Evolutionary conservation across 1,140 invertebrate genomes (phyloP).

Genomic region (Mactra quadrangularis): DNA sequence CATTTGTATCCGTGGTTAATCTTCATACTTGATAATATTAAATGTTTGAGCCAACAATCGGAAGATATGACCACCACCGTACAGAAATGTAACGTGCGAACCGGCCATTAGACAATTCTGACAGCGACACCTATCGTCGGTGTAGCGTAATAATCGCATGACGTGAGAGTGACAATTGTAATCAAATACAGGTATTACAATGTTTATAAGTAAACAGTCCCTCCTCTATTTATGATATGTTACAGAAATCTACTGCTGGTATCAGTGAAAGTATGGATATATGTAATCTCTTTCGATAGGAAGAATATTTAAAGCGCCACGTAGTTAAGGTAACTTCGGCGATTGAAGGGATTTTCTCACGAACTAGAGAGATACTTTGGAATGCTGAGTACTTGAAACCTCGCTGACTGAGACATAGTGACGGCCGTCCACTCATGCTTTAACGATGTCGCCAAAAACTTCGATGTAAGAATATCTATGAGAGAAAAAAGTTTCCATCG

Average conservation of each 20-base stretch:
- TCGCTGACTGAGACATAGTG: slow-evolving; percentile 9
- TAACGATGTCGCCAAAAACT: slow-evolving; percentile 19
- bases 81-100: slow-evolving; percentile 29
- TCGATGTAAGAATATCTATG: no score
- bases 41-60: slow-evolving; percentile 27
- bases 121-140: slow-evolving; percentile 30
- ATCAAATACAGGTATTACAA: slow-evolving; percentile 57
- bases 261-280: slow-evolving; percentile 57
- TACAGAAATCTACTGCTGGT: slow-evolving; percentile 39
- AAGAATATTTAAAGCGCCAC: slow-evolving; percentile 15
- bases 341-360: slow-evolving; percentile 54
- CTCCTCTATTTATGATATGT: slow-evolving; percentile 46
- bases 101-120: slow-evolving; percentile 42
- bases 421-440: slow-evolving; percentile 42
- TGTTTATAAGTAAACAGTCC: slow-evolving; percentile 55
- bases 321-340: slow-evolving; percentile 1
- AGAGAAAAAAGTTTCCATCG: no score
- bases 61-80: neutral
- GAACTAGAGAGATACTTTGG: slow-evolving; percentile 5
- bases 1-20: slow-evolving; percentile 14
- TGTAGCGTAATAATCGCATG: slow-evolving; percentile 37
- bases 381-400: slow-evolving; percentile 46
- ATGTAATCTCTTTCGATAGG: slow-evolving; percentile 44
- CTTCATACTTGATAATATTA: slow-evolving; percentile 28
- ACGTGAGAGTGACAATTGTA: slow-evolving; percentile 51